These are phyloP conservation scores for Indicator indicator DNA, from an alignment of 2,113 vertebrate genomes.

Conservation along the genomic window DNA sequence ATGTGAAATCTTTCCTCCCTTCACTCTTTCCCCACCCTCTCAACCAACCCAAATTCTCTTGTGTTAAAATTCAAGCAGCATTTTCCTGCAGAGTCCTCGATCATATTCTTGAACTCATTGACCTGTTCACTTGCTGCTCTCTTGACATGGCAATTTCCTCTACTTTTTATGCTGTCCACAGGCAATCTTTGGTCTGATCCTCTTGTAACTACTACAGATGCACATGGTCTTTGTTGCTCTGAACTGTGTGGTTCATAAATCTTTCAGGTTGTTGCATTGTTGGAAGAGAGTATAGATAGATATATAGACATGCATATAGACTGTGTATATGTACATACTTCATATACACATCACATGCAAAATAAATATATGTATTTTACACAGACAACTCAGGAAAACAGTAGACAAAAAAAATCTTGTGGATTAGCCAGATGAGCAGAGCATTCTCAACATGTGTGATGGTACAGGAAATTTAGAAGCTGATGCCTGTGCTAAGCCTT, in stretches of 20 bases:
- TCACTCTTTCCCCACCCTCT: neutral
- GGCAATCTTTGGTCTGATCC: neutral
- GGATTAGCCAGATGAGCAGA: neutral
- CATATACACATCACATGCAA: neutral
- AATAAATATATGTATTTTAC: neutral
- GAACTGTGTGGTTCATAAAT: neutral
- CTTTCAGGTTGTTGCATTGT: neutral
- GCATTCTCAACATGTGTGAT: neutral
- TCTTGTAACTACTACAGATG: neutral
- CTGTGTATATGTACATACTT: neutral
- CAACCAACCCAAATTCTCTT: neutral
- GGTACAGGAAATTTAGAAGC: neutral
- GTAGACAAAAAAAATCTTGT: neutral
- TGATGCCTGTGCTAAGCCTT: neutral
- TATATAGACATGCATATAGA: no score
- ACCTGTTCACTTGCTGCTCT: neutral
- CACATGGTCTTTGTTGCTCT: neutral
- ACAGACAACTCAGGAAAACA: neutral
- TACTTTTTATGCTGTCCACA: neutral
- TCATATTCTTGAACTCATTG: neutral
- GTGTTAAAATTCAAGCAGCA: neutral
- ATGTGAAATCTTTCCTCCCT: neutral
- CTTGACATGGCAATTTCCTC: neutral
- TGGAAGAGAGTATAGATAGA: neutral
- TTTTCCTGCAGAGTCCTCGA: neutral